A percentile compares a stretch with the other conserved stretches of the same genome.
Conservation (phyloP, 2,113 vertebrate genomes). For the Halcyon senegalensis region DNA sequence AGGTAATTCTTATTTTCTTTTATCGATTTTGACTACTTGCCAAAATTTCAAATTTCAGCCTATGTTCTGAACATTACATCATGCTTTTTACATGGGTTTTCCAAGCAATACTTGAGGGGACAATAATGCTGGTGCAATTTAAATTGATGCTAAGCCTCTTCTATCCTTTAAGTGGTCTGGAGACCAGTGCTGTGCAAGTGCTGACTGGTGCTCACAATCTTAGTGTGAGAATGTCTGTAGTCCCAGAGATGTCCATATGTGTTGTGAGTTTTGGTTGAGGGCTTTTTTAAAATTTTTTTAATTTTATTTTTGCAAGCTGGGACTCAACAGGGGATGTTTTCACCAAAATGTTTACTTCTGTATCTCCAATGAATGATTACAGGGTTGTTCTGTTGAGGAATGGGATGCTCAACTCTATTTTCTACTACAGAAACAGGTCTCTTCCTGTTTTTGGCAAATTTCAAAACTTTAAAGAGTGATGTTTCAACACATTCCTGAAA, state of each 20-base stretch:
- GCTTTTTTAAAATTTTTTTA: not conserved
- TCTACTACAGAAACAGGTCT: not conserved
- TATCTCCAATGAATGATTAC: not conserved
- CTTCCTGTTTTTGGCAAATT: not conserved
- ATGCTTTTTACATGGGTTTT: not conserved
- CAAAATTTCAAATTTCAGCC: not conserved
- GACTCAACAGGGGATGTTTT: not conserved
- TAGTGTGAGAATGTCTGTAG: accelerated
- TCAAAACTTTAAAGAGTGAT: not conserved
- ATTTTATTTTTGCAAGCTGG: not conserved
- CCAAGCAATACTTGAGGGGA: not conserved
- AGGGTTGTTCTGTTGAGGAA: not conserved
- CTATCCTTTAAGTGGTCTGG: not conserved
- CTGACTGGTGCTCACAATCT: not conserved
- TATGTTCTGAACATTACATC: not conserved
- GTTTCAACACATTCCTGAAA: not conserved
- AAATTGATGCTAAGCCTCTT: not conserved
- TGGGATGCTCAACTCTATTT: accelerated
- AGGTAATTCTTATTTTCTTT: not conserved
- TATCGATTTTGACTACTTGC: not conserved
- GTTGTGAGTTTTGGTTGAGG: not conserved
- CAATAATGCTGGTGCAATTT: not conserved
- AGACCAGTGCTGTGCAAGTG: not conserved
- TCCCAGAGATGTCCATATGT: not conserved
- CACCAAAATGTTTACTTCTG: not conserved